Evolutionary conservation across 2,797 vertebrate genomes (phyloP), one percentile per base, ranked within the genome.

Genomic region (Darevskia nairensis): DNA sequence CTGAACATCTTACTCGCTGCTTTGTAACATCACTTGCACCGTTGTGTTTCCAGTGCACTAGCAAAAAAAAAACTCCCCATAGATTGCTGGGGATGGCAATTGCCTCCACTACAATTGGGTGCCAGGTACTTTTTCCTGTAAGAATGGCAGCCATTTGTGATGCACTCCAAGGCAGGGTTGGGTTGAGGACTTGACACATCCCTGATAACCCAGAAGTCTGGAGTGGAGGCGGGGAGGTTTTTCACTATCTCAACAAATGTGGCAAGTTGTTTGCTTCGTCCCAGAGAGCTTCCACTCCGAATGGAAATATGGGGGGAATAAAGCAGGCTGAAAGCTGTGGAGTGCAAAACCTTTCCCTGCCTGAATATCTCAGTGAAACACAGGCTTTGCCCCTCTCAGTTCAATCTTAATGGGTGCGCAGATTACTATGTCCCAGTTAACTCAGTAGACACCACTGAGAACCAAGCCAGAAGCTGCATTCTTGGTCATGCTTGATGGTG

Each of bases 1-100:
- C 35, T 35, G 55, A 77, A 88, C 0, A 0, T 17, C 35, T 2
- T 0, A 68, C 55, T 72, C 0, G 0, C 46, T 10, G 27, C 29
- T 35, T 39, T 68, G 25, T 19, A 46, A 69, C 78, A 55, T 19
- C 27, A n/a, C 35, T 55, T 78, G 39, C 17, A 46, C 17, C 29
- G 9, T 44, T 68, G 39, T 50, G 11, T 50, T 50, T 13, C 50
- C 50, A 50, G 50, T 50, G 3, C 50, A 69, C 4, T 39, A 39
- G 35, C 35, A 23, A 41, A 32, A 55, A 78, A 41, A 46, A 21
- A 7, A 50, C 3, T 13, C 13, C 25, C 13, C 44, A n/a, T 55
- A 17, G n/a, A 17, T 55, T 29, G 13, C 50, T 55, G 46, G 7
- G 78, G 21, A 0, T 27, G 29, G 9, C 39, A 29, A 17, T 6